A percentile compares a stretch with the other conserved stretches of the same genome.
These are phyloP conservation scores for Malurus alboscapulatus DNA, from an alignment of 2,113 vertebrate genomes.

Conservation along the genomic window DNA sequence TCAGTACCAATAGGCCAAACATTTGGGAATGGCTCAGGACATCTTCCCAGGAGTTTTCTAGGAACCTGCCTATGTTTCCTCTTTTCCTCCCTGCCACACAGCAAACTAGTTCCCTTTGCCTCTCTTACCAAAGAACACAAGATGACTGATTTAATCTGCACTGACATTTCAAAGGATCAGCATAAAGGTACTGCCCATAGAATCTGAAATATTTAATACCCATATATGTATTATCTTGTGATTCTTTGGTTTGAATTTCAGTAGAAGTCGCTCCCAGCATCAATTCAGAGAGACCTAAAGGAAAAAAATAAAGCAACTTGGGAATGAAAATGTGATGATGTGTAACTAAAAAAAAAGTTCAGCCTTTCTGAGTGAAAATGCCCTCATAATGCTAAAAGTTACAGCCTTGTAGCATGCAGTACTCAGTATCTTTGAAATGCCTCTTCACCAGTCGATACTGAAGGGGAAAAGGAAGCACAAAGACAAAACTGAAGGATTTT, in stretches of 20 bases:
- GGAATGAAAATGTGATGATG: neutral
- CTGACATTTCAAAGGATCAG: neutral
- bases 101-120: no score
- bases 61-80: neutral
- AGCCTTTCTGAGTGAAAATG: neutral
- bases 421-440: neutral
- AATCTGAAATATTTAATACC: neutral
- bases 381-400: neutral
- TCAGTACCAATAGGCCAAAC: neutral
- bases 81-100: neutral
- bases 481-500: neutral
- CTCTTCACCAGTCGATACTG: neutral
- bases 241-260: neutral
- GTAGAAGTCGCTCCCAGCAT: neutral
- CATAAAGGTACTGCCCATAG: neutral
- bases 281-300: neutral
- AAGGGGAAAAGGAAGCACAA: neutral
- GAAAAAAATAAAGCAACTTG: neutral
- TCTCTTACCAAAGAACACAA: neutral
- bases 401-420: neutral
- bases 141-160: neutral
- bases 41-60: neutral
- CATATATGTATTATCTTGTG: neutral
- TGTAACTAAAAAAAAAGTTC: neutral
- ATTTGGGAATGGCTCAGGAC: neutral